Conservation (phyloP, 2,113 vertebrate genomes). For the Cinclus mexicanus region DNA sequence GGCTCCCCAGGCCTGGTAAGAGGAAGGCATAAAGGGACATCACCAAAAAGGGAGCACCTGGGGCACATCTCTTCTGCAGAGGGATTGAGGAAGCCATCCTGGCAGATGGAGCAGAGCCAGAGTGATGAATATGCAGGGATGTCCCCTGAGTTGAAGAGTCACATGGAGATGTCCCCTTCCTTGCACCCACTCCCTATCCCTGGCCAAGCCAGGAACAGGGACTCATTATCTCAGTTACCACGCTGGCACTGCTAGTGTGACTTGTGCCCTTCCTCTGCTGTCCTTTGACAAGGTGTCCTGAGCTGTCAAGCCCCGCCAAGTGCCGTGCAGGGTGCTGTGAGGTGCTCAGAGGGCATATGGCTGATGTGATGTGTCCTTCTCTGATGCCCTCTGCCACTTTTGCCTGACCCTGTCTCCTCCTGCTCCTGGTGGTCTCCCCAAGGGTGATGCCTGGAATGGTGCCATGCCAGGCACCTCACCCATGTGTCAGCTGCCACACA, state of each 20-base stretch:
- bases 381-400: rapidly evolving
- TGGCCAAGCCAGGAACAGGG: background rate
- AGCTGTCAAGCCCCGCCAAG: background rate
- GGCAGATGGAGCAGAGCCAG: background rate
- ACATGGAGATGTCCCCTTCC: background rate
- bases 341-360: background rate
- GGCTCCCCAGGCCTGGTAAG: background rate
- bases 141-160: background rate
- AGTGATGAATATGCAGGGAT: background rate
- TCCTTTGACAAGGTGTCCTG: background rate
- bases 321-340: rapidly evolving
- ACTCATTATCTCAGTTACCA: background rate
- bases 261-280: background rate
- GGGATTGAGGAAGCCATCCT: background rate
- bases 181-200: background rate
- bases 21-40: background rate
- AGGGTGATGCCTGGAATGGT: background rate
- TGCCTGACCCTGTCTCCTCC: background rate
- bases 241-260: rapidly evolving
- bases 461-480: background rate
- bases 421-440: background rate
- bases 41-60: background rate
- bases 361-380: background rate
- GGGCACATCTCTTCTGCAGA: background rate
- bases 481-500: background rate